Conservation (phyloP, 2,113 vertebrate species). For the Oxygymnocypris stewartii region DNA sequence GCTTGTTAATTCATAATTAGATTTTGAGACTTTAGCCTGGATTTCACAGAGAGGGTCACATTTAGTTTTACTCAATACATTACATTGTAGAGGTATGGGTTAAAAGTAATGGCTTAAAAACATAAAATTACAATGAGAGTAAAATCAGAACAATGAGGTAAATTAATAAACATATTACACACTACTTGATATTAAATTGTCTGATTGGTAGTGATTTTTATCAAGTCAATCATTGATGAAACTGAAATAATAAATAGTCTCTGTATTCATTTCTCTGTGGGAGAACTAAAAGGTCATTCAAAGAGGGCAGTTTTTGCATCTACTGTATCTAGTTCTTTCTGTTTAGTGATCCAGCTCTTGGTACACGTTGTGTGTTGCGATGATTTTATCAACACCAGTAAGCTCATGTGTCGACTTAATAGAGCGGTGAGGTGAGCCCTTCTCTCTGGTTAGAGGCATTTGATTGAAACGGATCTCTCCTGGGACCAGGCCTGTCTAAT, state of each 20-base stretch:
- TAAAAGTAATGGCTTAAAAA: not conserved
- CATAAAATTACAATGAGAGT: not conserved
- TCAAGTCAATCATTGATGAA: not conserved
- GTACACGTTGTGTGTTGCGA: constrained; percentile 57
- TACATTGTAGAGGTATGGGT: not conserved
- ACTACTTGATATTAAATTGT: not conserved
- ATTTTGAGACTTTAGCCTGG: too few relatives aligned
- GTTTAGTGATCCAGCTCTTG: constrained; percentile 48
- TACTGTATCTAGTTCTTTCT: constrained; percentile 6
- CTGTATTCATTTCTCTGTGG: not conserved
- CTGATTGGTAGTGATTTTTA: not conserved
- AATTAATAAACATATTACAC: not conserved
- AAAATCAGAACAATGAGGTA: too few relatives aligned
- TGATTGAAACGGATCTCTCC: constrained; percentile 75
- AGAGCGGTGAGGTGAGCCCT: constrained; percentile 72
- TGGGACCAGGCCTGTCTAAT: constrained; percentile 54
- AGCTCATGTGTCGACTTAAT: constrained; percentile 66
- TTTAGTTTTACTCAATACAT: not conserved
- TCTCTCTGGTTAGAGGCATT: constrained; percentile 67
- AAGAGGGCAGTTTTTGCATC: constrained; percentile 15
- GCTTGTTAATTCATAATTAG: too few relatives aligned
- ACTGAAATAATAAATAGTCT: not conserved
- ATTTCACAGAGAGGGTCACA: too few relatives aligned
- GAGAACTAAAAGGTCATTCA: not conserved
- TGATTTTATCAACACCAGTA: constrained; percentile 71